Base-by-base conservation (phyloP, 2,888 invertebrate genomes). In the Empis stercorea region DNA sequence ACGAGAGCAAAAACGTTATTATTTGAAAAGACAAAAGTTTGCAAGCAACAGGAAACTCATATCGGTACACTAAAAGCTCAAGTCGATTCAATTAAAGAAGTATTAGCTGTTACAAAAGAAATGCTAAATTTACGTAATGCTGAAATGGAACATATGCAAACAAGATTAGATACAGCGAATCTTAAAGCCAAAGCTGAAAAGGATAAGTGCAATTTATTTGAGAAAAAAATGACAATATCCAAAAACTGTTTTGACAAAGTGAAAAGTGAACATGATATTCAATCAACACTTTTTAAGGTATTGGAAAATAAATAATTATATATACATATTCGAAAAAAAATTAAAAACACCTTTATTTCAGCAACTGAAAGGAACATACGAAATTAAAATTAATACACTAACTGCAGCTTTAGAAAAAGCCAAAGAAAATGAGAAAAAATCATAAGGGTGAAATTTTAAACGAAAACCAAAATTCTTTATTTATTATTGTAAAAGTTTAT, bases 31-130 rank as follows among this genome's bases (percentile, higher is more conserved):
- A 81, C 80, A 1, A 83, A 83, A 68, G 75, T 81, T 57, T 81
- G 81, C 53, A 80, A 81, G 60, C 84, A 84, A 62, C 84, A 87
- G 60, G 87, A 87, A 61, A 72, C 83, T 54, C 86, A 87, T 65
- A 84, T 87, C 46, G 76, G 76, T 49, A 85, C 85, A 0, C 65
- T 84, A 43, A 76, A 71, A 27, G 76, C 76, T 9, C 85, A 88
- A 65, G 81, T 86, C 9, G 73, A 76, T 38, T 84, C 87, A 2
- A 70, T 87, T 30, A 87, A 86, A 62, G 87, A 88, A 60, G 87
- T 88, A 40, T 78, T 86, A n/a, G 68, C 74, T 10, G 85, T 88
- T 49, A 87, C 87, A 3, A 87, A 86, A 62, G 85, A 87, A 56
- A 70, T 88, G 59, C 65, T 88, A 17, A 81, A 83, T 58, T 83